Base-by-base conservation (phyloP, 1,140 invertebrate genomes). In the Lepidostoma basale region DNA sequence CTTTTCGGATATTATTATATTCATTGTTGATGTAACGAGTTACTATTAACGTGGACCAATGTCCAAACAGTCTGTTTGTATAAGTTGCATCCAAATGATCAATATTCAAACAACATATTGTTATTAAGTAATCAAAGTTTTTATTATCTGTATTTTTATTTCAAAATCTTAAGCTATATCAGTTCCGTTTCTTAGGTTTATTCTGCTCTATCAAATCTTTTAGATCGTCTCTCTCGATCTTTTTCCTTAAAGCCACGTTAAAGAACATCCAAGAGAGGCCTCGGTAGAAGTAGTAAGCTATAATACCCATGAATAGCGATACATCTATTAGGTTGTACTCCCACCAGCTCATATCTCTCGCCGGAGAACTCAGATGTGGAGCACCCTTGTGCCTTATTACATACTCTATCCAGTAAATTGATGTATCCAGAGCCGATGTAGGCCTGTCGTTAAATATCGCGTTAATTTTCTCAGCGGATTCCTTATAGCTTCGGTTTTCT, bases 341-440 rank as follows among this genome's bases (percentile, higher is more conserved):
- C 18, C 76, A 49, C 62, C 75, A 75, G 22, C 23, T 58, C 65
- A 80, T 59, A 0, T 74, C 26, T 12, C 76, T 26, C 1, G 64
- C 77, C 8, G 81, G 74, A 12, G 83, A 77, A 12, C 76, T 78
- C 3, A 88, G 69, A 73, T 87, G 85, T 6, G 76, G 75, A 1
- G 81, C 82, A 16, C 85, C 85, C 62, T 84, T 79, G 63, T 77
- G 74, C 6, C 83, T 73, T 33, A 85, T 73, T 5, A 83, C 77
- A 68, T 83, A 82, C 68, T 85, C 83, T 0, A 80, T 82, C 82
- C 81, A 85, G 78, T 81, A 85, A 62, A 83, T 73, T 4, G 79
- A 80, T 58, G 75, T 77, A 47, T 84, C 77, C 22, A 82, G 47
- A 14, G 77, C 73, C 3, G 75, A 70, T 56, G 76, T 74, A 36